A percentile compares a stretch with the other conserved stretches of the same genome.
These are phyloP conservation scores for Sebastiscus tertius DNA, from an alignment of 2,797 vertebrate species.

Conservation along the genomic window DNA sequence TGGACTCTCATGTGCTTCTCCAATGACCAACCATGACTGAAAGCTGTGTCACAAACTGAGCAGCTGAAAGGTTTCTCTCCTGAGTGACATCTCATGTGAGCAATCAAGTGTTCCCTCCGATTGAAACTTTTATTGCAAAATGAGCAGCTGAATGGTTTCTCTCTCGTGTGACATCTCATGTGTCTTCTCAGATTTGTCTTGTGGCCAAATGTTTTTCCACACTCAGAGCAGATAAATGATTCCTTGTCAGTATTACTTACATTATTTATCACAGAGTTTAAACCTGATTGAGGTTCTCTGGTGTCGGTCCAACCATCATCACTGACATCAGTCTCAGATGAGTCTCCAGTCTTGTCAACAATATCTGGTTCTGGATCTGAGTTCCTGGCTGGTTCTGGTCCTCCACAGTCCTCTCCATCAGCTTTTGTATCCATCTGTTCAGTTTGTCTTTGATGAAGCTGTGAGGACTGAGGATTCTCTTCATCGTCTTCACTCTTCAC, in stretches of 20 bases:
- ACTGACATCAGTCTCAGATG: too few species aligned
- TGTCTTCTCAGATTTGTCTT: constrained; percentile 30
- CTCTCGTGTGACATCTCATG: constrained; percentile 23
- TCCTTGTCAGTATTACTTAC: rapidly evolving
- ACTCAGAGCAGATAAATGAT: background rate
- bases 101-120: background rate
- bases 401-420: too few species aligned
- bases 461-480: background rate
- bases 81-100: background rate
- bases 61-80: background rate
- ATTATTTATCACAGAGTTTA: background rate
- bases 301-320: constrained; percentile 9
- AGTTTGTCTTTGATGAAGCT: background rate
- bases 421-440: background rate
- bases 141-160: constrained; percentile 12
- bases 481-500: background rate
- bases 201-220: background rate
- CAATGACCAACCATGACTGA: background rate
- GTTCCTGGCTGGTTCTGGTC: too few species aligned
- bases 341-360: too few species aligned
- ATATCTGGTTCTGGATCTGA: too few species aligned
- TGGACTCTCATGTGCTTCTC: background rate
- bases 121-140: background rate
- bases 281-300: background rate
- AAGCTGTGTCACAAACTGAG: background rate